Evolutionary conservation across 2,888 invertebrate genomes (phyloP), one percentile per base, ranked within the genome.

Genomic region (Anticlea derivata): DNA sequence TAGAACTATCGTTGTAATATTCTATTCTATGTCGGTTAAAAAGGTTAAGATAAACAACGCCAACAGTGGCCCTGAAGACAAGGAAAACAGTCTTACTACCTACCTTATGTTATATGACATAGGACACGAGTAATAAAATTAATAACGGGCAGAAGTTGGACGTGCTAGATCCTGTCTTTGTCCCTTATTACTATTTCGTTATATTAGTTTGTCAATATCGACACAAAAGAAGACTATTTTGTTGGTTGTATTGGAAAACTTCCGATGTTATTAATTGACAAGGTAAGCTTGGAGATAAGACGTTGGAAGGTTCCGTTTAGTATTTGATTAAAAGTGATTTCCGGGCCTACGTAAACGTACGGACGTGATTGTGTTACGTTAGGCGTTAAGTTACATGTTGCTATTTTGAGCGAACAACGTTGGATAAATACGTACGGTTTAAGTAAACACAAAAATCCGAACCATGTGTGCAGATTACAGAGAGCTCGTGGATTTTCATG

Each of bases 191-290:
- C 13, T n/a, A n/a, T n/a, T n/a, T n/a, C n/a, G n/a, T n/a, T n/a
- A n/a, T n/a, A n/a, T n/a, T n/a, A n/a, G n/a, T n/a, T n/a, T n/a
- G n/a, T n/a, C n/a, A n/a, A n/a, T n/a, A n/a, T n/a, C n/a, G n/a
- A n/a, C n/a, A n/a, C n/a, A n/a, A 17, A 4, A 17, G 2, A 17
- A 4, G 17, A 17, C 4, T 29, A 37, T 33, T 39, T 20, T 31
- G 27, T 38, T 24, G 46, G 26, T 31, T 5, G 17, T 47, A 47
- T 48, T 48, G 37, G 50, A 24, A 45, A 50, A 45, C 34, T 50
- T 45, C n/a, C n/a, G 34, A 27, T 22, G n/a, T 13, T 40, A 31
- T 37, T 38, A 44, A 50, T 45, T 45, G 50, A 50, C 50, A 45
- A 27, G n/a, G 34, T 45, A 45, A 50, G 50, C 40, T 35, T 7